Base-by-base conservation (phyloP, 2,888 invertebrate species). In the Trichopoda pennipes region DNA sequence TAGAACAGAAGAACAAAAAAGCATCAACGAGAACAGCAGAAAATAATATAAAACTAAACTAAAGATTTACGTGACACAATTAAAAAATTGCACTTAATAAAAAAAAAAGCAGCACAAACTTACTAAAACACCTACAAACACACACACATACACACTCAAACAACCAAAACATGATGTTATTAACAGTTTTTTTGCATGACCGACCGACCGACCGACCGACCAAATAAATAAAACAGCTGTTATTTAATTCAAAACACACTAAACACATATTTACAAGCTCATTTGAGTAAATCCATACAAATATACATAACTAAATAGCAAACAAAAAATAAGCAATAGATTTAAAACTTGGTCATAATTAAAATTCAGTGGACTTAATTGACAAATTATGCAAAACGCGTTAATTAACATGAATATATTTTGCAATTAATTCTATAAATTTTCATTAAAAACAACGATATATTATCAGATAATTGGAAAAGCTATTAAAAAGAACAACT, bases 11-110 rank as follows among this genome's bases (percentile, higher is more conserved):
- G 19, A 9, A 14, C 21, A 21, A 74, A 55, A 32, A 44, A 60
- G 70, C 10, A 56, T 4, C 44, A 53, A 42, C 3, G 35, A 68
- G 6, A 42, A 21, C 23, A 58, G 12, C 17, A 66, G 9, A 21
- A 51, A 3, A 51, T 21, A 47, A 44, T 72, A 69, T 21, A 69
- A 78, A 74, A 78, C 75, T 79, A 68, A 79, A 79, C 79, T 82
- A 79, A 82, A 82, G 82, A 82, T 82, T 82, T 82, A 82, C 82
- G 82, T 82, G 82, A 82, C 82, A 79, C 82, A 82, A 82, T 82
- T 82, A 82, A 79, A 82, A 82, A 76, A 72, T 51, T 82, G 68
- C 68, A 76, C 79, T 82, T 76, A 78, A 70, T 72, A 75, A 73
- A 58, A 55, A 58, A 28, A 55, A 47, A 63, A 64, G 19, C 17